These are phyloP conservation scores for Xenopus petersii DNA, from an alignment of 2,797 vertebrate genomes.

Conservation along the genomic window DNA sequence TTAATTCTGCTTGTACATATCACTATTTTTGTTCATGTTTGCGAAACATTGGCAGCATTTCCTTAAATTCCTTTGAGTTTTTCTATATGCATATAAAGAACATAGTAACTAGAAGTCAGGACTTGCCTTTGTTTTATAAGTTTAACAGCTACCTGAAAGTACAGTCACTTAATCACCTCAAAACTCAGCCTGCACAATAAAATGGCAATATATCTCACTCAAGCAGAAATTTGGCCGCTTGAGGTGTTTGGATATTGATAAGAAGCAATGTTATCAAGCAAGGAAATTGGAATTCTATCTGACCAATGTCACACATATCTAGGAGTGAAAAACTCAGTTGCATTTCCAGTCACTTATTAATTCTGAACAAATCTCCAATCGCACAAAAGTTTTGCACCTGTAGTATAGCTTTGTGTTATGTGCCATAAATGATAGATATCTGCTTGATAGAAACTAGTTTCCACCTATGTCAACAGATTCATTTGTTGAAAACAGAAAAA, in stretches of 20 bases:
- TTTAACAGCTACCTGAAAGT: conserved; percentile 8
- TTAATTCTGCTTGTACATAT: neutral
- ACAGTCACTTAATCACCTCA: conserved; percentile 1
- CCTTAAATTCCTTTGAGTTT: neutral
- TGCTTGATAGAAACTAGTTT: neutral
- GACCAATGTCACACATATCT: neutral
- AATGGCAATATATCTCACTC: neutral
- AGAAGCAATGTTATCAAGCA: neutral
- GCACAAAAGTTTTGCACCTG: neutral
- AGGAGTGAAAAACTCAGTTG: conserved; percentile 1
- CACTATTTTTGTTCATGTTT: neutral
- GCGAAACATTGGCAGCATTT: neutral
- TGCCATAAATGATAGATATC: neutral
- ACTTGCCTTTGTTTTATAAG: conserved; percentile 10
- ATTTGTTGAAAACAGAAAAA: neutral
- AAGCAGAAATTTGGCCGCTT: neutral
- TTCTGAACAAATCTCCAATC: neutral
- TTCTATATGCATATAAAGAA: neutral
- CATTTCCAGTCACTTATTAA: neutral
- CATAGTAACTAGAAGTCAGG: neutral
- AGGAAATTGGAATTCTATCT: neutral
- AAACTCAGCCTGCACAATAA: neutral
- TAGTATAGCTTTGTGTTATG: neutral
- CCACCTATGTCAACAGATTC: neutral
- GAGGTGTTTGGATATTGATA: neutral